phyloP scores from a whole-genome alignment of 2,113 vertebrate genomes.

The Silurus glanis region DNA sequence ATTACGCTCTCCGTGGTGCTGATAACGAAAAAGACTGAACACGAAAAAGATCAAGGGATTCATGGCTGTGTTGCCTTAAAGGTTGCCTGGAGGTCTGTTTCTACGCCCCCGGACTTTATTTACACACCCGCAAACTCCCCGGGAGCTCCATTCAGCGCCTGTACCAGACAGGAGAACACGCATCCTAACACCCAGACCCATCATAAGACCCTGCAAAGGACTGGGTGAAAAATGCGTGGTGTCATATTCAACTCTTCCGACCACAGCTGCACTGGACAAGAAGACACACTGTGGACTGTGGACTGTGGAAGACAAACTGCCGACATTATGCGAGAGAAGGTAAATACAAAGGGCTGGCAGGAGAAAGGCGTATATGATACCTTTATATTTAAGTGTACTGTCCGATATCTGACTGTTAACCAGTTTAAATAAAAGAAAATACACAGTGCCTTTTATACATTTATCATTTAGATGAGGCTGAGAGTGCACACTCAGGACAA shows the following conservation, averaged over 20 bases:
- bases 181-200: neutral
- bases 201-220: neutral
- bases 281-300: neutral
- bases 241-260: neutral
- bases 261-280: neutral
- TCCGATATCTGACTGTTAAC: neutral
- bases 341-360: neutral
- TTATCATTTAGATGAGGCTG: neutral
- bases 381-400: neutral
- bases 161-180: neutral
- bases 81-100: neutral
- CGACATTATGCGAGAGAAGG: neutral
- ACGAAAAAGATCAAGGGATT: neutral
- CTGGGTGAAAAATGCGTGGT: neutral
- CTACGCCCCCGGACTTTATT: constrained; percentile 2
- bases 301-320: neutral
- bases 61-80: neutral
- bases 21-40: neutral
- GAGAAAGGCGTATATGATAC: neutral
- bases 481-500: neutral
- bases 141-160: neutral
- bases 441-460: neutral
- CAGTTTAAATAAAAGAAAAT: neutral
- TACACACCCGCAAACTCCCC: neutral
- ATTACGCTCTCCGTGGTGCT: constrained; percentile 5